phyloP scores from a whole-genome alignment of 2,113 vertebrate genomes.

The Thalassarche chlororhynchos region DNA sequence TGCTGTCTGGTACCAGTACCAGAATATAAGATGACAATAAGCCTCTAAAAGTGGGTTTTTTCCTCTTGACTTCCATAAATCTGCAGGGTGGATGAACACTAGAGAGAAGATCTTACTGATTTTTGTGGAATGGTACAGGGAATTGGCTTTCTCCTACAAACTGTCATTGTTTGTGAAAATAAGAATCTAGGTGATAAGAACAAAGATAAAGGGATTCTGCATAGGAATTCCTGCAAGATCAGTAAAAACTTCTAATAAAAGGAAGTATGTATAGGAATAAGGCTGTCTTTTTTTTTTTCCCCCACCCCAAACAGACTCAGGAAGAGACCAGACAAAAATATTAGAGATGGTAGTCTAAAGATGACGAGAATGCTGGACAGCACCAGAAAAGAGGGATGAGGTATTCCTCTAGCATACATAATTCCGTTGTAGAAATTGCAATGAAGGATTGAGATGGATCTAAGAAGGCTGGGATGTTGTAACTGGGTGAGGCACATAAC shows the following conservation, averaged over 20 bases:
- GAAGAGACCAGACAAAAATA: neutral
- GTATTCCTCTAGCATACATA: neutral
- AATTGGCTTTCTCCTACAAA: neutral
- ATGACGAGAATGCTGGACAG: neutral
- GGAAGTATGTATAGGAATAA: neutral
- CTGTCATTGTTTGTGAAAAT: neutral
- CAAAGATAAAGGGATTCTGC: neutral
- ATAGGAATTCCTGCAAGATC: neutral
- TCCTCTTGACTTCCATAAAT: neutral
- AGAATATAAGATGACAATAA: neutral
- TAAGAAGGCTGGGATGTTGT: neutral
- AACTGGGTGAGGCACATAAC: neutral
- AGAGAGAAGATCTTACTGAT: neutral
- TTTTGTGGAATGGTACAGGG: neutral
- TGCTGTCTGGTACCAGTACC: neutral
- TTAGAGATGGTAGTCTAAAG: neutral
- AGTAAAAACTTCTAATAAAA: neutral
- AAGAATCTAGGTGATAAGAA: neutral
- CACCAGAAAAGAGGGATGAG: neutral
- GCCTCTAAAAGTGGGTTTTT: neutral
- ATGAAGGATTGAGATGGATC: neutral
- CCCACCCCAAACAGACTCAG: neutral
- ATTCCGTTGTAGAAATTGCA: neutral
- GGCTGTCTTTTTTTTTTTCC: neutral
- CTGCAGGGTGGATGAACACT: neutral